phyloP scores from a whole-genome alignment of 2,888 invertebrate species.

The Phrixothrix hirtus region DNA sequence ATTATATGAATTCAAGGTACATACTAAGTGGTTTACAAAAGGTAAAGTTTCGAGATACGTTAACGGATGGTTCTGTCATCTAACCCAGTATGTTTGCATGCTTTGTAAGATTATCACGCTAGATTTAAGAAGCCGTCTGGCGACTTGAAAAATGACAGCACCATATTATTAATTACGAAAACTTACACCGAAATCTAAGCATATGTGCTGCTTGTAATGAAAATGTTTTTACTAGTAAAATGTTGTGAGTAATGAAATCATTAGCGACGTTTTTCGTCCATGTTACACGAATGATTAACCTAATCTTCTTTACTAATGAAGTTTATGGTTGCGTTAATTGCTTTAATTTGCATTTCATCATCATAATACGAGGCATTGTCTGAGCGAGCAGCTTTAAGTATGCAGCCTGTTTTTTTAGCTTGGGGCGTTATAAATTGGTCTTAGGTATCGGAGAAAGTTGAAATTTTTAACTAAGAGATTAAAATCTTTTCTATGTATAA shows the following conservation, averaged over 20 bases:
- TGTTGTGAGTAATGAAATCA: constrained; percentile 34
- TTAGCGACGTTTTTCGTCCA: constrained; percentile 34
- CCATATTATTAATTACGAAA: constrained; percentile 48
- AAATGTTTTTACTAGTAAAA: constrained; percentile 10
- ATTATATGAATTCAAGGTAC: no score
- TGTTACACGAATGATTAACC: constrained; percentile 36
- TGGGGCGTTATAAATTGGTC: not conserved
- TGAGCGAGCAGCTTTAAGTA: not conserved
- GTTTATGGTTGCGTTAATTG: constrained; percentile 19
- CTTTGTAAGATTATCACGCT: constrained; percentile 50
- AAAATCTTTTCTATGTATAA: not conserved
- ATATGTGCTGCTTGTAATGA: constrained; percentile 13
- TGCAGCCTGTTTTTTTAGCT: not conserved
- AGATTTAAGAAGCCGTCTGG: constrained; percentile 50
- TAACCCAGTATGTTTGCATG: constrained; percentile 44
- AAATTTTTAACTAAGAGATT: not conserved
- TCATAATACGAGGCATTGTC: constrained; percentile 1
- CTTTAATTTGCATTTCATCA: constrained; percentile 20
- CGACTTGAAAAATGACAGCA: constrained; percentile 49
- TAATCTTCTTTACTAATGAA: constrained; percentile 28
- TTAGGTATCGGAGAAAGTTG: not conserved
- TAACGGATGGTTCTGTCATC: constrained; percentile 50
- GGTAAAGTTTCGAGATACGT: constrained; percentile 32
- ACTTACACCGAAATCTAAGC: constrained; percentile 20
- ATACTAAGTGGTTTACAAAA: constrained; percentile 26